Evolutionary conservation across 35 echinoderm and acorn worm species (phyloP).

Genomic region (Holothuria glaberrima): DNA sequence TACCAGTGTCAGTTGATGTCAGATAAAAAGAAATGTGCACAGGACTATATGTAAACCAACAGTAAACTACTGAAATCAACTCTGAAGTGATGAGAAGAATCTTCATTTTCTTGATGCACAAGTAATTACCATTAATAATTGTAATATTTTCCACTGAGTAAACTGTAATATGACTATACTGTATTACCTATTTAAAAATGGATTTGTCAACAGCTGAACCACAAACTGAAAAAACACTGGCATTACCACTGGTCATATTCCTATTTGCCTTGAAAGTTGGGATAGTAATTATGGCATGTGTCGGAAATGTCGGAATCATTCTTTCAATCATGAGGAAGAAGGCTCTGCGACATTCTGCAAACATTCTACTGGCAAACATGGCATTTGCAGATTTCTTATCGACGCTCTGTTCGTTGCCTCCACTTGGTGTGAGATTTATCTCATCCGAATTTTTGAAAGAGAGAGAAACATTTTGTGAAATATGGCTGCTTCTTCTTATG

Average conservation of each 20-base stretch:
- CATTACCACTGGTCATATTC: not conserved
- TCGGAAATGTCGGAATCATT: constrained; percentile 4
- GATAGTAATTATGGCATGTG: not conserved
- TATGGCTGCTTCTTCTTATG: constrained; percentile 2
- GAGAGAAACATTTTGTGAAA: not conserved
- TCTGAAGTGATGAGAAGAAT: no score
- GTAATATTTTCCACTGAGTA: no score
- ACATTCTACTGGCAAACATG: constrained; percentile 19
- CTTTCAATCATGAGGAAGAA: constrained; percentile 8
- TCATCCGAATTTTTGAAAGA: constrained; percentile 7
- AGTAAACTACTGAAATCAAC: no score
- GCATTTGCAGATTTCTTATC: constrained; percentile 9
- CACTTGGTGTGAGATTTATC: not conserved
- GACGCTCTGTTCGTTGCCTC: not conserved
- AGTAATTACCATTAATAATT: no score
- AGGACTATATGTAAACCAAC: no score
- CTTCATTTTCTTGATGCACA: no score
- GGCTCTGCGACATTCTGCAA: constrained; percentile 7
- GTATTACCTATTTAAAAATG: no score
- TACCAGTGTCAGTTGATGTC: no score
- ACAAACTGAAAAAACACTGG: no score
- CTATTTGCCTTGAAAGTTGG: not conserved
- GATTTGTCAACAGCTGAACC: no score
- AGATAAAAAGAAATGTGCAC: no score
- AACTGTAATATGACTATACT: no score